Evolutionary conservation across 1,140 invertebrate genomes (phyloP).

Genomic region (Diorhabda elongata): DNA sequence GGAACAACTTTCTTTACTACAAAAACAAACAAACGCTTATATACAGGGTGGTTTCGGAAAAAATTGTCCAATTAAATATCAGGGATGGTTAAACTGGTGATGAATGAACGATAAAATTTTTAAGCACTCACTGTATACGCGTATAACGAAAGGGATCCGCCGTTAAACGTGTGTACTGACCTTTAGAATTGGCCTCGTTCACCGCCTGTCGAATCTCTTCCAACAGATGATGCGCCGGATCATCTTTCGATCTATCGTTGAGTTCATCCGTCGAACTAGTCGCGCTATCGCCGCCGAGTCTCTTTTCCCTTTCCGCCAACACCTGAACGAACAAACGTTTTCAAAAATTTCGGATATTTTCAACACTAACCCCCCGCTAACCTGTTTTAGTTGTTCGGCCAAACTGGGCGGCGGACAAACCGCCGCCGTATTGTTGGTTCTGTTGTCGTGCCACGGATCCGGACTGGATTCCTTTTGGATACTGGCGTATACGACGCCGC

Average conservation of each 20-base stretch:
- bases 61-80: too few relatives aligned
- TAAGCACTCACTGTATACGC: too few relatives aligned
- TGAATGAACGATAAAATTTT: too few relatives aligned
- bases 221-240: conserved; percentile 69
- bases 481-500: conserved; percentile 42
- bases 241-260: conserved; percentile 54
- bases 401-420: conserved; percentile 63
- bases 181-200: conserved; percentile 76
- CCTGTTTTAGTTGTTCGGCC: conserved; percentile 79
- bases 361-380: conserved; percentile 37
- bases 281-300: conserved; percentile 54
- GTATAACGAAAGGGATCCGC: too few relatives aligned
- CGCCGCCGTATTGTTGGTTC: conserved; percentile 28
- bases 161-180: conserved; percentile 48
- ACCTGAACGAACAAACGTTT: conserved; percentile 32
- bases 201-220: conserved; percentile 80
- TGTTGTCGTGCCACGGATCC: conserved; percentile 38
- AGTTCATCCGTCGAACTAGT: conserved; percentile 62
- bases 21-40: conserved; percentile 13
- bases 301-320: conserved; percentile 45
- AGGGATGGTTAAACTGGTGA: too few relatives aligned
- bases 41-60: not conserved
- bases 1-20: conserved; percentile 60
- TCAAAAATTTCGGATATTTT: not conserved
- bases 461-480: conserved; percentile 43